Evolutionary conservation across 2,113 vertebrate genomes (phyloP), one percentile per base, ranked within the genome.

Genomic region (Amphiprion ocellaris): DNA sequence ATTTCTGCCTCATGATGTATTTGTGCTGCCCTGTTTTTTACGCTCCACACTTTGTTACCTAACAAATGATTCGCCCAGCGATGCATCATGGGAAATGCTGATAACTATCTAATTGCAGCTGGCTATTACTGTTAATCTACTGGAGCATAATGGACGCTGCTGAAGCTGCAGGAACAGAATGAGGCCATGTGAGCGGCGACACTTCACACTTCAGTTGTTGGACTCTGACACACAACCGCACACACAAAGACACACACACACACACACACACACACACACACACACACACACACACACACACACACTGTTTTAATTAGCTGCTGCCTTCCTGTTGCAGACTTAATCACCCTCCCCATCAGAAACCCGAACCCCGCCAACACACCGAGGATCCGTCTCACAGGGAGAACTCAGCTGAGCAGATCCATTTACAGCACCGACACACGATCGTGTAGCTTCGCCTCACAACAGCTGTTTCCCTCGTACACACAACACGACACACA

Each of bases 351-450:
- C 77, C 70, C 59, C 8, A 76, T 86, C 79, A 76, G 86, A 90
- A 88, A 93, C 81, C 72, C 46, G 77, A 91, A 64, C 64, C 56
- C 73, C 63, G 41, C 11, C 49, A 41, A 64, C 55, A n/a, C 49
- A 33, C 49, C 79, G 14, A 71, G 41, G 54, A 56, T 24, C 46
- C 37, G 21, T 77, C 55, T 63, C 69, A 84, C 85, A 77, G 41
- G 41, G 75, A 44, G 21, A 74, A 79, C 82, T 60, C 59, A 65
- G 54, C 69, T 63, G 73, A 69, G 79, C 63, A 85, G 90, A 89
- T 90, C 87, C 16, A 75, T 89, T 95, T 93, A 92, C 89, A 79
- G 28, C 24, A 44, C 5, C 4, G 90, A 93, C 82, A 92, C 84
- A 73, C 82, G 86, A 93, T 92, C 88, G 14, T 71, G 39, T 28